Percentiles rank a stretch among this genome's conserved stretches.
phyloP scores from a whole-genome alignment of 2,797 vertebrate genomes.

The Anguilla pacifica region DNA sequence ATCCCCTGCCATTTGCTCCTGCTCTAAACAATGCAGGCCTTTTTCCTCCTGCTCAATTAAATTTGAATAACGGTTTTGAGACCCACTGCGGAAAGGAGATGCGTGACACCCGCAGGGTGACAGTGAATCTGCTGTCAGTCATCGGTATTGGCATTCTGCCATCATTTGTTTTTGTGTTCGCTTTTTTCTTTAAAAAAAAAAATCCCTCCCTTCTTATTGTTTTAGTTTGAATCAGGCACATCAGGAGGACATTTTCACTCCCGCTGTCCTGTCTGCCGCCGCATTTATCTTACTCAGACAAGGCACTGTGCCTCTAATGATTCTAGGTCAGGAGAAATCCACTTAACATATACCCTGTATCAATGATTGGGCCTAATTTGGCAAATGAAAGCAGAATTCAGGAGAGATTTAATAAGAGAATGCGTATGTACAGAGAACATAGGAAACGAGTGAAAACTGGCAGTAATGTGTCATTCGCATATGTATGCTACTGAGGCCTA shows the following conservation, averaged over 20 bases:
- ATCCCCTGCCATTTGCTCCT: conserved; percentile 17
- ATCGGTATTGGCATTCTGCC: conserved; percentile 6
- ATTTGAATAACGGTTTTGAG: conserved; percentile 24
- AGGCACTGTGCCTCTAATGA: neutral
- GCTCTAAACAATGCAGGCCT: neutral
- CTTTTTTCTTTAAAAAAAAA: neutral
- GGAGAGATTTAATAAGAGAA: neutral
- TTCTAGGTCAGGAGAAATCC: neutral
- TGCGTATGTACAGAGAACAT: neutral
- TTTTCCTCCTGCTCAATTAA: conserved; percentile 4
- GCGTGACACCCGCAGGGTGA: conserved; percentile 5
- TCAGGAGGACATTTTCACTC: conserved; percentile 9
- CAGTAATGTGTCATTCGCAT: neutral
- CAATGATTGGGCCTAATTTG: neutral
- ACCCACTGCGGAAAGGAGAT: conserved; percentile 25
- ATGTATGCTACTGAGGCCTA: neutral
- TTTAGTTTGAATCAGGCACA: neutral
- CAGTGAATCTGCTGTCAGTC: conserved; percentile 26
- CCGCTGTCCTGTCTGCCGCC: neutral
- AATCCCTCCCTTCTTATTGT: neutral
- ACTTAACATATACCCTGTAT: neutral
- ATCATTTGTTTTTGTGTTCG: neutral
- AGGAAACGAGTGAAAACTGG: neutral
- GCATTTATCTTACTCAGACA: neutral
- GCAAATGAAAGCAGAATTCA: neutral